These are phyloP conservation scores for Dendrocincla tyrannina DNA, from an alignment of 2,797 vertebrate genomes.

Conservation along the genomic window DNA sequence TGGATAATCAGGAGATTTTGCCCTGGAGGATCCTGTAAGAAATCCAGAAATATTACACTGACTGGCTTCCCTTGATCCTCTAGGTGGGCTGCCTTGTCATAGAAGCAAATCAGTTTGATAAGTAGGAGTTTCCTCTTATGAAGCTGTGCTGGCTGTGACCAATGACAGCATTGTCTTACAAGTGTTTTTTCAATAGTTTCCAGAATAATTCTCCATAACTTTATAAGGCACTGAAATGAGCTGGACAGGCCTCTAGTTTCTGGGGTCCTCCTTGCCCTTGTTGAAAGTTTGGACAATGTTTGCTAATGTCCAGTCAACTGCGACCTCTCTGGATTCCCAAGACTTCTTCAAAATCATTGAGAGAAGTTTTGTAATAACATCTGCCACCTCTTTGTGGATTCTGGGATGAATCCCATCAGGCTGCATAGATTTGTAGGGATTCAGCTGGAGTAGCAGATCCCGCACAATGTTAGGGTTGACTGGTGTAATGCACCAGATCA, in stretches of 20 bases:
- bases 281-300: neutral
- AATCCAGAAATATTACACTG: neutral
- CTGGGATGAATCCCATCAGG: neutral
- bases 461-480: neutral
- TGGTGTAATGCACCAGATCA: no score
- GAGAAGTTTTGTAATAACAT: neutral
- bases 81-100: neutral
- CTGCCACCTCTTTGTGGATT: neutral
- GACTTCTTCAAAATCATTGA: neutral
- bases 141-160: neutral
- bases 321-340: neutral
- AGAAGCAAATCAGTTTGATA: neutral
- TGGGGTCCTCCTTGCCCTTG: neutral
- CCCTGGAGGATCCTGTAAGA: neutral
- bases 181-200: neutral
- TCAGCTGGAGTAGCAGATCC: neutral
- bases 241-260: neutral
- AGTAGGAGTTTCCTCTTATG: neutral
- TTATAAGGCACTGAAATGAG: neutral
- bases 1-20: neutral
- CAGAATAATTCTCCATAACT: neutral
- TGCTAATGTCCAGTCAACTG: neutral
- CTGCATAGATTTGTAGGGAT: neutral
- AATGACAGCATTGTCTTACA: neutral
- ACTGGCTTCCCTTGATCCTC: neutral